Conservation (phyloP, 2,113 vertebrate genomes). For the Lophius piscatorius region DNA sequence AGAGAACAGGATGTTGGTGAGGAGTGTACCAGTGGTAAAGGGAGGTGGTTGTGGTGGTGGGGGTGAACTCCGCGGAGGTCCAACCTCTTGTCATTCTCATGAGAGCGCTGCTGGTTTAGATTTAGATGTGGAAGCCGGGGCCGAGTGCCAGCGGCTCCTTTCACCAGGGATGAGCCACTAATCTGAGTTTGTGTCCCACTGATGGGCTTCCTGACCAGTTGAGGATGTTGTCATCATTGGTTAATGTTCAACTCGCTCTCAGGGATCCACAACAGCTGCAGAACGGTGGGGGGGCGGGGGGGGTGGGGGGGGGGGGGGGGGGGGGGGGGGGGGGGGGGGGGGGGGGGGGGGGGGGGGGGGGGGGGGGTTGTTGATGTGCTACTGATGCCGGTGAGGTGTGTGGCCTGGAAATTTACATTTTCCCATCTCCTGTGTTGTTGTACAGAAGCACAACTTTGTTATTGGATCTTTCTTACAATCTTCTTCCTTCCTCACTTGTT, state of each 20-base stretch:
- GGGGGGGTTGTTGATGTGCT: background rate
- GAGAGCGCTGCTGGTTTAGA: conserved; percentile 67
- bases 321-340: background rate
- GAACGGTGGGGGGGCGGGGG: no score
- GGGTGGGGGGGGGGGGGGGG: no score
- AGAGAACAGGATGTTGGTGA: conserved; percentile 32
- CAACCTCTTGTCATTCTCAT: conserved; percentile 55
- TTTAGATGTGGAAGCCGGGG: conserved; percentile 63
- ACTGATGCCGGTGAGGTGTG: conserved; percentile 27
- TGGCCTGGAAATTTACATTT: conserved; percentile 1
- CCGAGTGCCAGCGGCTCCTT: conserved; percentile 62
- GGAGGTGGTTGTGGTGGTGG: no score
- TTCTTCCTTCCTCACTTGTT: background rate
- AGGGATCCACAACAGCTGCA: conserved; percentile 46
- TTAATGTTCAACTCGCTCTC: conserved; percentile 69
- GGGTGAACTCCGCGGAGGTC: conserved; percentile 1
- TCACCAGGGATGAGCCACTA: conserved; percentile 71
- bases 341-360: background rate
- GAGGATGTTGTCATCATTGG: conserved; percentile 72
- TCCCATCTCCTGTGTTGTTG: background rate
- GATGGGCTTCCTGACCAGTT: conserved; percentile 70
- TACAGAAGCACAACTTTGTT: background rate
- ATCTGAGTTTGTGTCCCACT: conserved; percentile 72
- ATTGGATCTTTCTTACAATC: background rate
- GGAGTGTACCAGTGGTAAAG: conserved; percentile 30